Evolutionary conservation across 2,888 invertebrate genomes (phyloP), one percentile per base, ranked within the genome.

Genomic region (Drosophila birchii): DNA sequence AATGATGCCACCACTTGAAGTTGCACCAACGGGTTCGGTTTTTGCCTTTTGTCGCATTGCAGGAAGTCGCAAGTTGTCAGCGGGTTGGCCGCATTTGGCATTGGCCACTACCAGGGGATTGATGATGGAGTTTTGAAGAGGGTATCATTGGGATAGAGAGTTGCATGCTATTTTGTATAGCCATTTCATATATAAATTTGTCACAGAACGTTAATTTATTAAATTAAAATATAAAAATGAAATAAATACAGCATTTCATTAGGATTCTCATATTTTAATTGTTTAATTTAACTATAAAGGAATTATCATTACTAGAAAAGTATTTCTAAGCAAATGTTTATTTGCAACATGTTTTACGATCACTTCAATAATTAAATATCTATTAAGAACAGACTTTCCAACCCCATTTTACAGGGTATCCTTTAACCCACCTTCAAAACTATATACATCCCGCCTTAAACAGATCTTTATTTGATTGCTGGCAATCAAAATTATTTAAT

Each of bases 401-500:
- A n/a, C 5, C 3, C 5, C 0, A 2, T 47, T 32, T 20, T n/a
- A n/a, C 0, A n/a, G 44, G 43, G 26, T 56, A 56, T 36, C 36
- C 8, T 8, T 9, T 6, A 23, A 8, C 1, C 3, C 11, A 18
- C n/a, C 26, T 18, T 0, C 2, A n/a, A 26, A 57, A 41, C 12
- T 18, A 11, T 20, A 32, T 9, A 20, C 2, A 8, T 16, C 1
- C 32, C 16, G 61, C 68, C 66, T 55, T 66, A 56, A 49, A 56
- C n/a, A 51, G 61, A 71, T 61, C 55, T 44, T 38, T 38, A 70
- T 56, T 55, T 70, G 60, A 70, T 70, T 51, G 71, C 57, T 54
- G 72, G 45, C 80, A 78, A 83, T 79, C 66, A 64, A 86, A 81
- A 76, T 83, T 78, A 79, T 78, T 79, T 69, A 78, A 79, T 81